Percentiles rank a stretch among this genome's conserved stretches.
Evolutionary conservation across 2,888 invertebrate genomes (phyloP).

Genomic region (Beris morrisii): DNA sequence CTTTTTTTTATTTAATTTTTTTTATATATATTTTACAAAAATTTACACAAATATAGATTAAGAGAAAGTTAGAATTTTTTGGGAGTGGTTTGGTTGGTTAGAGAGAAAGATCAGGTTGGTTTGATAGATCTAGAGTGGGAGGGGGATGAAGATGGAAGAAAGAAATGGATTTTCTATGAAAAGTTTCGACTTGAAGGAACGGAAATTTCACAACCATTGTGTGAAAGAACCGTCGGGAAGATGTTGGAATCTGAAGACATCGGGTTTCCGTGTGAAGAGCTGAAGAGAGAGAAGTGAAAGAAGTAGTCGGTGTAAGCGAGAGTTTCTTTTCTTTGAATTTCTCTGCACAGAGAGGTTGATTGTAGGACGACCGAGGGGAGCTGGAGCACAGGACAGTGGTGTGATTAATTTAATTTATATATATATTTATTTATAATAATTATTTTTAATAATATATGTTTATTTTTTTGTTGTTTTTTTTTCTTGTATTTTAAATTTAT

Average conservation of each 20-base stretch:
- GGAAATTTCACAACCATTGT: no score
- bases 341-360: slow-evolving; percentile 18
- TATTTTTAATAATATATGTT: slow-evolving; percentile 47
- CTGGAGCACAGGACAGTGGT: slow-evolving; percentile 36
- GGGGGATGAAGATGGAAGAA: neutral
- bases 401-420: slow-evolving; percentile 59
- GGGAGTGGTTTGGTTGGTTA: neutral
- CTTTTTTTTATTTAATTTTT: slow-evolving; percentile 30
- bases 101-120: no score
- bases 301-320: neutral
- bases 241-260: no score
- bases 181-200: no score
- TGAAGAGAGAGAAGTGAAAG: neutral
- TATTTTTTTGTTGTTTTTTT: slow-evolving; percentile 57
- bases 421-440: slow-evolving; percentile 57
- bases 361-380: slow-evolving; percentile 22
- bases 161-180: no score
- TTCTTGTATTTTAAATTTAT: slow-evolving; percentile 59
- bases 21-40: slow-evolving; percentile 42
- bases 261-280: no score
- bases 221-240: no score
- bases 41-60: slow-evolving; percentile 42
- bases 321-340: slow-evolving; percentile 8
- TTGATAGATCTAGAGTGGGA: no score
- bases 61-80: slow-evolving; percentile 33